Evolutionary conservation across 2,888 invertebrate species (phyloP).

Genomic region (Hyposoter didymator): DNA sequence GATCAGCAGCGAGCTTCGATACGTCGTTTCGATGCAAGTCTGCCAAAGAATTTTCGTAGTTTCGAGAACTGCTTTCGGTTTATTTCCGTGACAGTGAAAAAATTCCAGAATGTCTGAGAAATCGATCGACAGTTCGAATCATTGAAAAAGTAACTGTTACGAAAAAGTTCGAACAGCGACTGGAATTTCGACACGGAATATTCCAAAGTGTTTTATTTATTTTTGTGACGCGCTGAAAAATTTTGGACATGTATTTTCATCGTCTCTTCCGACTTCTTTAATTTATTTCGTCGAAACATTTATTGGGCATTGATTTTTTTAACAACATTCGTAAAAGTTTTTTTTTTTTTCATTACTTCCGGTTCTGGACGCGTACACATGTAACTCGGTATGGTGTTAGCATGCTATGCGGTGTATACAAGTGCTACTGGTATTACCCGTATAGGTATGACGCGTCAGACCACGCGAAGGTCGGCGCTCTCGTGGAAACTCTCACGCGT

Average conservation of each 20-base stretch:
- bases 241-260: neutral
- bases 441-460: constrained; percentile 48
- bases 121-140: neutral
- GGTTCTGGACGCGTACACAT: neutral
- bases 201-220: neutral
- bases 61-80: neutral
- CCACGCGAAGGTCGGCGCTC: constrained; percentile 69
- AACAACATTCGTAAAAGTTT: too few species aligned
- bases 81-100: neutral
- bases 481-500: constrained; percentile 69
- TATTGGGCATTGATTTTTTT: neutral
- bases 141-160: neutral
- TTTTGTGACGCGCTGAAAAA: neutral
- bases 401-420: constrained; percentile 13
- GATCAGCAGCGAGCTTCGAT: neutral
- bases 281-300: neutral
- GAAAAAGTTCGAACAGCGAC: neutral
- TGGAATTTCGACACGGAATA: neutral
- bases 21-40: neutral
- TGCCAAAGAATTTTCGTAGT: neutral
- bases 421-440: constrained; percentile 34
- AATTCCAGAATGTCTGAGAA: neutral
- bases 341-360: neutral
- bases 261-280: neutral
- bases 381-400: constrained; percentile 16